phyloP scores from a whole-genome alignment of 2,797 vertebrate genomes.

The Hoplostethus mediterraneus region DNA sequence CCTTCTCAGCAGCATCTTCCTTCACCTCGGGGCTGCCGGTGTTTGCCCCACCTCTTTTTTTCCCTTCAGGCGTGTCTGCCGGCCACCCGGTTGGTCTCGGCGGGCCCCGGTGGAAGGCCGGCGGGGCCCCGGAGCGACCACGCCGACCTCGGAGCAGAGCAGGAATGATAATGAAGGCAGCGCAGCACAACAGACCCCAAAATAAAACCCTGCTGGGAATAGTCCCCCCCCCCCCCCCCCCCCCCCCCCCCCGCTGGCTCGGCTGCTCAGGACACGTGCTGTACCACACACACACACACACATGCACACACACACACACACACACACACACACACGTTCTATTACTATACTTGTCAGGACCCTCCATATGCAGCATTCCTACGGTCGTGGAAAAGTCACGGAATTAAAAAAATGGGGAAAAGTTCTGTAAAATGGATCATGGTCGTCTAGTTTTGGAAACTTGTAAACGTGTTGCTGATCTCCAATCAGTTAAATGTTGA shows the following conservation, averaged over 20 bases:
- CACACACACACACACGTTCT: too few species aligned
- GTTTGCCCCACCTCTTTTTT: background rate
- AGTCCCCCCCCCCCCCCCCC: slow-evolving; percentile 64
- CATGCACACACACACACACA: background rate
- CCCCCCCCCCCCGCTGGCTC: slow-evolving; percentile 59
- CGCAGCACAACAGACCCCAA: slow-evolving; percentile 71
- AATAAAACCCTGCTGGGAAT: slow-evolving; percentile 78
- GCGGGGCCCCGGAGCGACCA: slow-evolving; percentile 18
- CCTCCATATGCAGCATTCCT: too few species aligned
- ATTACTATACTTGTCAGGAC: too few species aligned
- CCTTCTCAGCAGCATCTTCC: background rate
- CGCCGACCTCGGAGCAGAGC: slow-evolving; percentile 32
- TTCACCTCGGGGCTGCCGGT: too few species aligned
- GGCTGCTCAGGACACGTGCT: slow-evolving; percentile 65
- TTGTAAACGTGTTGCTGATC: too few species aligned
- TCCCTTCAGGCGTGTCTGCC: background rate
- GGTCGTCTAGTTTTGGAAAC: too few species aligned
- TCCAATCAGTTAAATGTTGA: too few species aligned
- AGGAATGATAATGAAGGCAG: slow-evolving; percentile 41
- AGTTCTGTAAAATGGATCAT: too few species aligned
- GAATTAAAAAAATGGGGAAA: too few species aligned
- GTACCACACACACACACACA: slow-evolving; percentile 5
- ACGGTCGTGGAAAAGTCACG: too few species aligned
- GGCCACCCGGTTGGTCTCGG: background rate
- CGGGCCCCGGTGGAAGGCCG: slow-evolving; percentile 15